Evolutionary conservation across 2,113 vertebrate genomes (phyloP).

Genomic region (Platycercus adscitus): DNA sequence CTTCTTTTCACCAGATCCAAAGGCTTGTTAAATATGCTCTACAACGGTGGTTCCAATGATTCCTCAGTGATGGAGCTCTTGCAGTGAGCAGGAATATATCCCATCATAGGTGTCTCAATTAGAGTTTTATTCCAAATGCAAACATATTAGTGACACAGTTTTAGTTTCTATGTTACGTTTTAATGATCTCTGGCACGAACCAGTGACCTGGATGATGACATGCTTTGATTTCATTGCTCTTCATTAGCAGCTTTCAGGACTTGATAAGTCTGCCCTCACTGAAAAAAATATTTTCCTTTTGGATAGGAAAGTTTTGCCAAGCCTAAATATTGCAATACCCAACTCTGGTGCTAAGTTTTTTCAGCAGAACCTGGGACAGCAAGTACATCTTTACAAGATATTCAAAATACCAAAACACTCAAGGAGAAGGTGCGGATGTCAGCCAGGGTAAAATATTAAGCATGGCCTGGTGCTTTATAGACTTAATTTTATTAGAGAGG

Average conservation of each 20-base stretch:
- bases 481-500: neutral
- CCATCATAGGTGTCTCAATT: neutral
- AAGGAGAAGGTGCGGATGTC: fast-evolving
- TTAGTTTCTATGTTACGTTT: neutral
- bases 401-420: neutral
- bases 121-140: neutral
- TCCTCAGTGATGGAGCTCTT: neutral
- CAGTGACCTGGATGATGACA: neutral
- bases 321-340: neutral
- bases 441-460: neutral
- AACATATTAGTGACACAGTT: neutral
- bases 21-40: neutral
- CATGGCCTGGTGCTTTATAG: neutral
- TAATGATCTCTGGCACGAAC: neutral
- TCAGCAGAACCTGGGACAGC: neutral
- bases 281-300: neutral
- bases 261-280: neutral
- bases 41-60: neutral
- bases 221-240: neutral
- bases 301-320: neutral
- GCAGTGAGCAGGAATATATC: neutral
- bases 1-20: neutral
- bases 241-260: neutral
- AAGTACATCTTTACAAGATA: neutral
- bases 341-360: neutral